A percentile compares a stretch with the other conserved stretches of the same genome.
phyloP scores from a whole-genome alignment of 2,888 invertebrate species.

The Caenorhabditis sulstoni region DNA sequence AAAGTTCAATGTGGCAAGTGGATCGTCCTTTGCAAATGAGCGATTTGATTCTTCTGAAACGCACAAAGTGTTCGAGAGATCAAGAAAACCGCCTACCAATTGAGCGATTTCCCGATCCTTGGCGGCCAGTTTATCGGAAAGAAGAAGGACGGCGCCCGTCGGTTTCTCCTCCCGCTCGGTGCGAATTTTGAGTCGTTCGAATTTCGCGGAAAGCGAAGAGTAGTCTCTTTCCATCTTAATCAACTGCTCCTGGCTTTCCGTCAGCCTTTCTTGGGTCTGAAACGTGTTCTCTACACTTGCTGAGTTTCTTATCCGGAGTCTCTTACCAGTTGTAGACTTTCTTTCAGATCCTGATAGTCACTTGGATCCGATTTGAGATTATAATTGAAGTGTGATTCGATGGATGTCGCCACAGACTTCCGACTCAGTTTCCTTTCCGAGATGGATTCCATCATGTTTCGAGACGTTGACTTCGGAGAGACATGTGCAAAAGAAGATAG shows the following conservation, averaged over 20 bases:
- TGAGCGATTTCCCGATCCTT: conserved; percentile 75
- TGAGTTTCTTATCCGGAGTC: no score
- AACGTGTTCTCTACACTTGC: no score
- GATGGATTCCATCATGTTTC: background rate
- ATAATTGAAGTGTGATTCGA: background rate
- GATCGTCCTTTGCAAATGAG: conserved; percentile 45
- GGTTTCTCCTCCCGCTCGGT: conserved; percentile 50
- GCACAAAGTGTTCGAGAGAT: background rate
- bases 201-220: conserved; percentile 32
- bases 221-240: conserved; percentile 47
- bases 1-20: conserved; percentile 17
- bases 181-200: conserved; percentile 34
- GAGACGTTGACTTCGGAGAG: conserved; percentile 22
- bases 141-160: conserved; percentile 67
- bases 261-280: conserved; percentile 45
- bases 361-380: conserved; percentile 14
- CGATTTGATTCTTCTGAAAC: conserved; percentile 53
- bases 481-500: conserved; percentile 1
- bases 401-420: conserved; percentile 1
- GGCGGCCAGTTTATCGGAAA: conserved; percentile 74
- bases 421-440: conserved; percentile 22
- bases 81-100: conserved; percentile 31
- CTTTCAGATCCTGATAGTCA: conserved; percentile 34
- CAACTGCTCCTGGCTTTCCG: conserved; percentile 51
- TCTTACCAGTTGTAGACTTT: conserved; percentile 38